Percentiles rank a stretch among this genome's conserved stretches.
Evolutionary conservation across 37 sponge, comb jelly and placozoan species (phyloP).

Genomic region (Tethya wilhelma): DNA sequence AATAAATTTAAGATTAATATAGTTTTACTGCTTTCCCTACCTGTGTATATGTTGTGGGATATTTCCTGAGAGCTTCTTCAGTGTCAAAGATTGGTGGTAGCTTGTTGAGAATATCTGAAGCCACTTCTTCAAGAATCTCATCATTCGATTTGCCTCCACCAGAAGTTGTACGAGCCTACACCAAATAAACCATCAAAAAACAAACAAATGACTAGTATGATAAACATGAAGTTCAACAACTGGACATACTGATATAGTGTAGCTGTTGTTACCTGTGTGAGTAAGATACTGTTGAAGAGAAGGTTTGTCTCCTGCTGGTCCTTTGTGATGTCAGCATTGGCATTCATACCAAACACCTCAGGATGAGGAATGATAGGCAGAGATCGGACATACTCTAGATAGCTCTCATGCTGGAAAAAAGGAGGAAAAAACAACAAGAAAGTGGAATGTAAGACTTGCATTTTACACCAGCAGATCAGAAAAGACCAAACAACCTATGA

Average conservation of each 20-base stretch:
- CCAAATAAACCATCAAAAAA: not conserved
- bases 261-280: too few relatives aligned
- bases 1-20: not conserved
- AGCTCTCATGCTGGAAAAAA: conserved; percentile 88
- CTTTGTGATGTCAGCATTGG: conserved; percentile 99
- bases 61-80: conserved; percentile 93
- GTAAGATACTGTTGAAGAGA: conserved; percentile 96
- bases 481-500: not conserved
- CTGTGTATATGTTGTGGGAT: conserved; percentile 98
- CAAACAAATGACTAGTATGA: not conserved
- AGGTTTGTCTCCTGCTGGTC: conserved; percentile 97
- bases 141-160: conserved; percentile 95
- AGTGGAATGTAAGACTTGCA: too few relatives aligned
- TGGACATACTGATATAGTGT: too few relatives aligned
- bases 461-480: too few relatives aligned
- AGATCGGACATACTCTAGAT: conserved; percentile 90
- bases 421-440: not conserved
- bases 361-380: conserved; percentile 94
- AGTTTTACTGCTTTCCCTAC: conserved; percentile 18
- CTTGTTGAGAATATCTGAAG: conserved; percentile 93
- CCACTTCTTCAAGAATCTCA: conserved; percentile 92
- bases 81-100: conserved; percentile 96
- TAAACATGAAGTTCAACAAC: too few relatives aligned
- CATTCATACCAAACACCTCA: conserved; percentile 99
- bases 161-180: conserved; percentile 75